A percentile compares a stretch with the other conserved stretches of the same genome.
These are phyloP conservation scores for Phymastichus coffea DNA, from an alignment of 1,140 invertebrate genomes.

Conservation along the genomic window DNA sequence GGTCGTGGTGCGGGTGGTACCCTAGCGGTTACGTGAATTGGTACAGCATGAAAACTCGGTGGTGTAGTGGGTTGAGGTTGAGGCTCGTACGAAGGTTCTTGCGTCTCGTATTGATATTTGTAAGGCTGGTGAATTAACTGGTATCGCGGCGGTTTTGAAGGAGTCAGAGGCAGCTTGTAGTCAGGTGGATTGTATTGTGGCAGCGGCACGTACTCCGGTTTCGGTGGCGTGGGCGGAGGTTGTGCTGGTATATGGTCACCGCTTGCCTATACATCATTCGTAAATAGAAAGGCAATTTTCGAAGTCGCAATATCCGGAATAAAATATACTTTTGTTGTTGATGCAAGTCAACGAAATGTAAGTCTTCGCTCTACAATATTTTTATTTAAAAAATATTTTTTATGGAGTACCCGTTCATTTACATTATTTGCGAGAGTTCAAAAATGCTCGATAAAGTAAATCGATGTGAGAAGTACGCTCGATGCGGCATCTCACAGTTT, in stretches of 20 bases:
- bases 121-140: conserved; percentile 50
- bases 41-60: too few relatives aligned
- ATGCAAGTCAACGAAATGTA: background rate
- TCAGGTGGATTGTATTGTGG: conserved; percentile 67
- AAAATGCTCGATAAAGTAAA: background rate
- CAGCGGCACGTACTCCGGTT: conserved; percentile 61
- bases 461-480: too few relatives aligned
- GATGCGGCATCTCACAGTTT: too few relatives aligned
- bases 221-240: conserved; percentile 63
- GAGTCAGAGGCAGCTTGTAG: conserved; percentile 56
- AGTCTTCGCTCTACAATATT: background rate
- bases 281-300: too few relatives aligned
- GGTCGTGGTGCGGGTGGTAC: conserved; percentile 56
- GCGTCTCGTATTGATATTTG: conserved; percentile 62
- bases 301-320: too few relatives aligned
- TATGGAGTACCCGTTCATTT: too few relatives aligned
- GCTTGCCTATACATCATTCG: conserved; percentile 59
- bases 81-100: conserved; percentile 52
- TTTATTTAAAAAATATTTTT: too few relatives aligned
- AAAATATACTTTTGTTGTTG: too few relatives aligned
- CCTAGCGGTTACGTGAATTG: too few relatives aligned
- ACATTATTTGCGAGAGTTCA: background rate
- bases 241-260: conserved; percentile 77
- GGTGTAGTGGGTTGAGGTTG: conserved; percentile 41
- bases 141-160: conserved; percentile 60